phyloP scores from a whole-genome alignment of 2,797 vertebrate genomes.

The Anguilla megastoma region DNA sequence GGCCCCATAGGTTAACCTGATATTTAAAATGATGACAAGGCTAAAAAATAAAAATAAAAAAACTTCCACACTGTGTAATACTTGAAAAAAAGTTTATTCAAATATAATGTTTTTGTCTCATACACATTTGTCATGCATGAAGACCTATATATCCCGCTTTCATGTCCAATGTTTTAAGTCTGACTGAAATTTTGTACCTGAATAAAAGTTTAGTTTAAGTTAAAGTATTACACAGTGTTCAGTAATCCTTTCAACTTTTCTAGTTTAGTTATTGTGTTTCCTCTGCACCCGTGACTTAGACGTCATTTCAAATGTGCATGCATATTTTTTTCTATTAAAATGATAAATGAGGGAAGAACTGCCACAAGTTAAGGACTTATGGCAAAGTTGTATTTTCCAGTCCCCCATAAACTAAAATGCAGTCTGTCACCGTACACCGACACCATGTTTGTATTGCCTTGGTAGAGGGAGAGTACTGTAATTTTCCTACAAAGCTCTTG shows the following conservation, averaged over 20 bases:
- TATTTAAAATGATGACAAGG: not conserved
- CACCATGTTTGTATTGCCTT: not conserved
- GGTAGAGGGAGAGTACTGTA: not conserved
- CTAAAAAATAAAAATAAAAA: not conserved
- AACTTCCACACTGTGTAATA: too few relatives aligned
- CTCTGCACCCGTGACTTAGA: not conserved
- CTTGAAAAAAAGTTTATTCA: too few relatives aligned
- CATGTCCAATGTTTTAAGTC: too few relatives aligned
- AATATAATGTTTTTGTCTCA: too few relatives aligned
- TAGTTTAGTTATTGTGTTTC: not conserved
- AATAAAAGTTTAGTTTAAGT: too few relatives aligned
- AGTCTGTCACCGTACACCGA: not conserved
- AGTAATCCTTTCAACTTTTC: too few relatives aligned
- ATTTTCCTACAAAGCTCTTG: conserved; percentile 21
- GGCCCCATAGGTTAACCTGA: not conserved
- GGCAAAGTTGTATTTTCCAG: not conserved
- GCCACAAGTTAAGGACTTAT: not conserved
- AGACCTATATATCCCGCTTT: too few relatives aligned
- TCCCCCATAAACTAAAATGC: not conserved
- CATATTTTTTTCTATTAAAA: not conserved
- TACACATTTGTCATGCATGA: too few relatives aligned
- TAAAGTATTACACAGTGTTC: too few relatives aligned
- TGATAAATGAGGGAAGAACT: not conserved
- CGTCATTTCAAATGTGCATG: not conserved
- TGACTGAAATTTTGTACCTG: too few relatives aligned